A percentile compares a stretch with the other conserved stretches of the same genome.
Evolutionary conservation across 2,797 vertebrate species (phyloP).

Genomic region (Moxostoma hubbsi): DNA sequence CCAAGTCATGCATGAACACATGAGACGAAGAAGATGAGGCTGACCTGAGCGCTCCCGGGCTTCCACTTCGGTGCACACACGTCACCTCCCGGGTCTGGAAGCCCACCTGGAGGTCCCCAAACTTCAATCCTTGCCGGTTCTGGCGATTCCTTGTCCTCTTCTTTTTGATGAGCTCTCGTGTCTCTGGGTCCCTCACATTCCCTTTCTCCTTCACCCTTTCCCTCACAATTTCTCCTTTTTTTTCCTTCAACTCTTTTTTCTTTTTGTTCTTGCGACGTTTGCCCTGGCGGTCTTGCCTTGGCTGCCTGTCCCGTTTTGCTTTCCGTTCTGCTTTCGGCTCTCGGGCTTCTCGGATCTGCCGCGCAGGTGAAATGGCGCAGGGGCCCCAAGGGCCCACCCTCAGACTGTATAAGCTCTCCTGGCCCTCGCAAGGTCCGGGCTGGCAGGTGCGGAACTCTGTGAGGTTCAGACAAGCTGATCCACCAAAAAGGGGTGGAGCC

Average conservation of each 20-base stretch:
- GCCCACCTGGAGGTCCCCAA: constrained; percentile 93
- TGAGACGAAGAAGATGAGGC: constrained; percentile 9
- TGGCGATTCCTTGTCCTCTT: constrained; percentile 91
- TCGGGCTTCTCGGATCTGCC: constrained; percentile 67
- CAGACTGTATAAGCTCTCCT: constrained; percentile 88
- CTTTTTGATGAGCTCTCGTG: constrained; percentile 92
- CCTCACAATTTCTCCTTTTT: constrained; percentile 68
- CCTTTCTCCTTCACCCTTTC: constrained; percentile 81
- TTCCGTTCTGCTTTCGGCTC: constrained; percentile 31
- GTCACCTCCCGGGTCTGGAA: constrained; percentile 91
- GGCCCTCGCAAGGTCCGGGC: constrained; percentile 74
- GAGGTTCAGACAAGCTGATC: constrained; percentile 88
- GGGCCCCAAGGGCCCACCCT: constrained; percentile 90
- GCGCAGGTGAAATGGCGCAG: constrained; percentile 77
- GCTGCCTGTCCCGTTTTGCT: constrained; percentile 56
- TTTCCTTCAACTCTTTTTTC: constrained; percentile 76
- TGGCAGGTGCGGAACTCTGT: constrained; percentile 92
- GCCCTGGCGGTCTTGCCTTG: constrained; percentile 56
- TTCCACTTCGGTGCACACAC: constrained; percentile 88
- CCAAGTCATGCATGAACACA: background rate
- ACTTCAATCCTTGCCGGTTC: constrained; percentile 90
- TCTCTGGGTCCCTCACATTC: constrained; percentile 84
- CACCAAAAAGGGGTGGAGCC: constrained; percentile 88
- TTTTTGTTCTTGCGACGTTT: constrained; percentile 73
- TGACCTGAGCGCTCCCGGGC: constrained; percentile 86